Percentiles rank a stretch among this genome's conserved stretches.
These are phyloP conservation scores for Drosophila subpulchrella DNA, from an alignment of 1,140 invertebrate genomes.

Conservation along the genomic window DNA sequence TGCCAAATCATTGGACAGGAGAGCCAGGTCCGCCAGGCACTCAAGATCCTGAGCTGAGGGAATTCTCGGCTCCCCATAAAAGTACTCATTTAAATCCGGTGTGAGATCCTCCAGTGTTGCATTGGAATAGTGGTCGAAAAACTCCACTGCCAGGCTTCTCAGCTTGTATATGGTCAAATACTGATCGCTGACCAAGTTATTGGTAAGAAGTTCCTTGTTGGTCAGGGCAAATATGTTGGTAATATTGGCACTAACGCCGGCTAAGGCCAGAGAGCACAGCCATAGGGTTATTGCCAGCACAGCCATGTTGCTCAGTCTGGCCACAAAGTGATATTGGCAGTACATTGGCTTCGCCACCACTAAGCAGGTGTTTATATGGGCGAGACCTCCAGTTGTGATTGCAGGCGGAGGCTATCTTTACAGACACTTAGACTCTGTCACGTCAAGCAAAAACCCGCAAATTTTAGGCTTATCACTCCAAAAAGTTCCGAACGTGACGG, in stretches of 20 bases:
- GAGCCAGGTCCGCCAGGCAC: conserved; percentile 27
- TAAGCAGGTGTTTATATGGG: conserved; percentile 2
- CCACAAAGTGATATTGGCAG: not conserved
- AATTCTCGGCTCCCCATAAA: not conserved
- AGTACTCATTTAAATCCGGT: not conserved
- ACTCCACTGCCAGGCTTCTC: conserved; percentile 28
- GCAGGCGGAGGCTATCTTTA: not conserved
- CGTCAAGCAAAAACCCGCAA: not conserved
- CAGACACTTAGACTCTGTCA: not conserved
- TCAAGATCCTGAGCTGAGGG: conserved; percentile 15
- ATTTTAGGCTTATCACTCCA: not conserved
- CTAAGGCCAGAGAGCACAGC: conserved; percentile 2
- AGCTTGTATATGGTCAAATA: not conserved
- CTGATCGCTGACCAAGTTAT: not conserved
- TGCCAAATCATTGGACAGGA: conserved; percentile 15
- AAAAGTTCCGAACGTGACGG: not conserved
- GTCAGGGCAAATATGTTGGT: not conserved
- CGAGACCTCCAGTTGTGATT: not conserved
- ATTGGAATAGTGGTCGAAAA: conserved; percentile 36
- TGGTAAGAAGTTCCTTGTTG: not conserved
- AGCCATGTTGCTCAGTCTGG: conserved; percentile 6
- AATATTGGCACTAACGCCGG: not conserved
- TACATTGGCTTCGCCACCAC: not conserved
- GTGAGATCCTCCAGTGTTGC: conserved; percentile 25
- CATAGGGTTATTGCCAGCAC: not conserved